Base-by-base conservation (phyloP, 2,888 invertebrate genomes). In the Athrips mouffetella region DNA sequence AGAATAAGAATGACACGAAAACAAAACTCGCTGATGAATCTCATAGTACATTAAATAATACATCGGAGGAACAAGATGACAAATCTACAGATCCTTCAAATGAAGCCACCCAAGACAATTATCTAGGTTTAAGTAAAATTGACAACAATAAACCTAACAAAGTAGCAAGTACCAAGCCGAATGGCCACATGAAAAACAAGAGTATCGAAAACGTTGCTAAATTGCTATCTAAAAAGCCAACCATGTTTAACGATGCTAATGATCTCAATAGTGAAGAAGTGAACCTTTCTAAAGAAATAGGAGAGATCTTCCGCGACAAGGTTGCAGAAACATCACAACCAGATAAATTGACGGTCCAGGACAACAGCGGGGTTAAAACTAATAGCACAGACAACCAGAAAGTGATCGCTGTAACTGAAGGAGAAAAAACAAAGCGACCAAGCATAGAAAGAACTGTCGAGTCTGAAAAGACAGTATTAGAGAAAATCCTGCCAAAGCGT, bases 401-500 rank as follows among this genome's bases (percentile, higher is more conserved):
- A 57, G 55, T n/a, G 46, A 48, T 8, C n/a, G n/a, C n/a, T n/a
- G 23, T 25, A 1, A 1, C 27, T 2, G 42, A 30, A 23, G 45
- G 49, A 3, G 49, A 56, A 18, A 31, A 44, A 0, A 53, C 57
- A 3, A 40, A 29, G 11, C 18, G 39, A 23, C 30, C 7, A 3
- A 42, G 41, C 27, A 42, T 44, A 20, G 59, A 60, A 10, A n/a
- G n/a, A n/a, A n/a, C n/a, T n/a, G 37, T 48, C 7, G 56, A 54
- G 20, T 45, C 40, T 1, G 40, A 56, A 18, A 53, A 49, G 27
- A 29, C 35, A 16, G 20, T n/a, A n/a, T n/a, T n/a, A 10, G 63
- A 62, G 13, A 58, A 57, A 21, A 48, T 47, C 4, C 44, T 55
- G 21, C 47, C 59, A 8, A 82, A 82, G 52, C 71, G 82, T 18